These are phyloP conservation scores for Elaphurus davidianus DNA, from an alignment of 2,113 vertebrate genomes.

Conservation along the genomic window DNA sequence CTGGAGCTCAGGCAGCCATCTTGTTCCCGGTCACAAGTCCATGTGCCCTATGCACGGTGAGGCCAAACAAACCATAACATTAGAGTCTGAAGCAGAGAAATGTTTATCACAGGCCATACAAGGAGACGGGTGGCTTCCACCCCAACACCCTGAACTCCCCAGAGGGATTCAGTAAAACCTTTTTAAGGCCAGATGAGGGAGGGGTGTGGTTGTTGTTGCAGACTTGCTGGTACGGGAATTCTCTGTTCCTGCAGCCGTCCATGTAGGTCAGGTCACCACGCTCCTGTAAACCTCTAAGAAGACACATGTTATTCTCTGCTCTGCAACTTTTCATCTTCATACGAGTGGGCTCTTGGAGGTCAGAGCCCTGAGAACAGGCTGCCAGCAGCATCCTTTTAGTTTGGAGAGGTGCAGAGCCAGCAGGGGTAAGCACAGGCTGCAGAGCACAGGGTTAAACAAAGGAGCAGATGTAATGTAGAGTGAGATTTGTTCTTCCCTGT, in stretches of 20 bases:
- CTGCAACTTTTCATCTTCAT: neutral
- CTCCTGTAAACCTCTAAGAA: neutral
- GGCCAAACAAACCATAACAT: neutral
- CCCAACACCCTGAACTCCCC: neutral
- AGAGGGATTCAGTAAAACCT: neutral
- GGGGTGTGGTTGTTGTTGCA: neutral
- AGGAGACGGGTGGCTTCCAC: neutral
- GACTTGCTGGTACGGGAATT: neutral
- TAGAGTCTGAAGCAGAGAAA: neutral
- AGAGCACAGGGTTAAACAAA: neutral
- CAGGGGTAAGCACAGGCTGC: neutral
- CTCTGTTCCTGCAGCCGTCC: neutral
- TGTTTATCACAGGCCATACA: too few relatives aligned
- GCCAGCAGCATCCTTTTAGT: neutral
- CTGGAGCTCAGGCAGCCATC: neutral
- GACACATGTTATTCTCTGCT: neutral
- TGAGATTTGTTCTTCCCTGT: neutral
- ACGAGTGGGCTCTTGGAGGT: neutral
- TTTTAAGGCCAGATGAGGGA: neutral
- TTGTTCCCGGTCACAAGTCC: neutral
- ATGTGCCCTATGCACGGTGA: rapidly evolving
- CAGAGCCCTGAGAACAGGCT: neutral
- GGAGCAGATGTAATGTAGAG: neutral
- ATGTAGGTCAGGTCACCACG: neutral
- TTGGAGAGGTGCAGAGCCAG: neutral